A percentile compares a stretch with the other conserved stretches of the same genome.
These are phyloP conservation scores for Pseudoatta argentina DNA, from an alignment of 1,140 invertebrate genomes.

Conservation along the genomic window DNA sequence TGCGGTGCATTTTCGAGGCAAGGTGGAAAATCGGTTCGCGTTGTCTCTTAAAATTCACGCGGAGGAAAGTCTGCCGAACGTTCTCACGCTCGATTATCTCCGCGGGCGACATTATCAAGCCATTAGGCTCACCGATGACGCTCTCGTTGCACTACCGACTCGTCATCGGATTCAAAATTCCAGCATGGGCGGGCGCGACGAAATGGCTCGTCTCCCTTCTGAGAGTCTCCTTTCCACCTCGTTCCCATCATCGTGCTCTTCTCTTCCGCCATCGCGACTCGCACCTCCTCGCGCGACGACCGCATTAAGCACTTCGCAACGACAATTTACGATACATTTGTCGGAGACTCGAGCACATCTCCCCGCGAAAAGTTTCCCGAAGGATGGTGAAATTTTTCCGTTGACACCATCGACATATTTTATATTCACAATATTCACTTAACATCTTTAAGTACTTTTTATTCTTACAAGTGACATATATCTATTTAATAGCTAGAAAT, in stretches of 20 bases:
- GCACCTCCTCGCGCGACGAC: conserved; percentile 70
- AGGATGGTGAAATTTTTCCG: conserved; percentile 33
- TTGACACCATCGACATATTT: not conserved
- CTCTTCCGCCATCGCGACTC: conserved; percentile 62
- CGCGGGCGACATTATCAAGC: conserved; percentile 81
- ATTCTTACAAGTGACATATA: not conserved
- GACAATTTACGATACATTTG: conserved; percentile 87
- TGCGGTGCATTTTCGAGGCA: conserved; percentile 32
- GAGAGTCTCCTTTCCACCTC: conserved; percentile 67
- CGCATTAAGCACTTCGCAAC: conserved; percentile 85
- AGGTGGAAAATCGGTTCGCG: conserved; percentile 65
- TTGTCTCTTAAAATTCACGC: conserved; percentile 57
- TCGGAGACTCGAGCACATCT: conserved; percentile 61
- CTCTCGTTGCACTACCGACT: conserved; percentile 76
- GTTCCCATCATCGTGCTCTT: conserved; percentile 63
- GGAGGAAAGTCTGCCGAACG: conserved; percentile 72
- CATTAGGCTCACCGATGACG: conserved; percentile 81
- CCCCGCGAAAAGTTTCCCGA: conserved; percentile 68
- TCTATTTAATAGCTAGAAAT: not conserved
- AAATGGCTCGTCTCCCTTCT: conserved; percentile 74
- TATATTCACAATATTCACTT: conserved; percentile 25
- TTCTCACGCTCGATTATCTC: conserved; percentile 84
- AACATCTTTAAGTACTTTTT: conserved; percentile 9
- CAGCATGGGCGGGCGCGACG: conserved; percentile 63
- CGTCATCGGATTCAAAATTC: conserved; percentile 79